Conservation (phyloP, 2,888 invertebrate genomes). For the Neocrepidodera transversa region DNA sequence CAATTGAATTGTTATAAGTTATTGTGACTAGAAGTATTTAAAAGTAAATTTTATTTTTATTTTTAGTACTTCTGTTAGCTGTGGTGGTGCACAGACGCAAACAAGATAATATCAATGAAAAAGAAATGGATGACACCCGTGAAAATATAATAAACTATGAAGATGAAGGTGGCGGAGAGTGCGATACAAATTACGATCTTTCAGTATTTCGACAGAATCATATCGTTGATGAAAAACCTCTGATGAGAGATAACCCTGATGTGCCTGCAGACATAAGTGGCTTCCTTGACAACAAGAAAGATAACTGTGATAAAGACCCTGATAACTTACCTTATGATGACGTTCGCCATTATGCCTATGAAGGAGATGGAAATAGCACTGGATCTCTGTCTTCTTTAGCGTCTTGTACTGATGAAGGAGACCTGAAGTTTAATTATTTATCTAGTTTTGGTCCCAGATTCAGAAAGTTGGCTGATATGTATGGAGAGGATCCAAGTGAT, state of each 20-base stretch:
- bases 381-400: slow-evolving; percentile 93
- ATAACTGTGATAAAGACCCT: slow-evolving; percentile 89
- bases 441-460: slow-evolving; percentile 96
- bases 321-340: slow-evolving; percentile 94
- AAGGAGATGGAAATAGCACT: slow-evolving; percentile 91
- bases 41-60: background rate
- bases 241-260: slow-evolving; percentile 62
- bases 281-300: slow-evolving; percentile 89
- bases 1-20: too few species aligned
- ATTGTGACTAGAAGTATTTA: too few species aligned
- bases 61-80: slow-evolving; percentile 80
- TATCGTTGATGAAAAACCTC: slow-evolving; percentile 51
- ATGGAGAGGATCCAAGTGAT: slow-evolving; percentile 87
- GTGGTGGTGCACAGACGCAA: slow-evolving; percentile 89
- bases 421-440: slow-evolving; percentile 92
- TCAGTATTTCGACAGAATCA: slow-evolving; percentile 70
- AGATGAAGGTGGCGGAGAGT: slow-evolving; percentile 98
- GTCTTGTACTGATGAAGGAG: slow-evolving; percentile 70
- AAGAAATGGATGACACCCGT: slow-evolving; percentile 93
- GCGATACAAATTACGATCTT: slow-evolving; percentile 92
- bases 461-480: slow-evolving; percentile 92
- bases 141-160: slow-evolving; percentile 98
- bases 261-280: slow-evolving; percentile 86
- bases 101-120: slow-evolving; percentile 85
- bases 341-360: slow-evolving; percentile 96